phyloP scores from a whole-genome alignment of 2,888 invertebrate genomes.

The Noctua janthina region DNA sequence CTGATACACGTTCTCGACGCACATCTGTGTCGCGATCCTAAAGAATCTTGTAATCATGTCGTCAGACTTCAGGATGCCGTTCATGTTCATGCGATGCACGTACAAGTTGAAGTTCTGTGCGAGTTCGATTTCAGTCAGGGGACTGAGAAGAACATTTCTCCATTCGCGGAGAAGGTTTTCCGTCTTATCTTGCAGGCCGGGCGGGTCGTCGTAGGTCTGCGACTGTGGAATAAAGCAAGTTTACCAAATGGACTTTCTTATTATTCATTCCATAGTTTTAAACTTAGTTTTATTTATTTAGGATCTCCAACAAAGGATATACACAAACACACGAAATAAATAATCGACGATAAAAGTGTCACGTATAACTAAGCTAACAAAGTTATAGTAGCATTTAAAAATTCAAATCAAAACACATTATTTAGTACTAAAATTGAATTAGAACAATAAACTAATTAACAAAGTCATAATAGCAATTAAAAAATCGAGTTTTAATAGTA shows the following conservation, averaged over 20 bases:
- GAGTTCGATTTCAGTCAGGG: slow-evolving; percentile 94
- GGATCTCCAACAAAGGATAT: no score
- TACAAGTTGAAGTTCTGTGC: slow-evolving; percentile 98
- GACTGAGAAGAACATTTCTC: slow-evolving; percentile 97
- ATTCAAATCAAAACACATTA: no score
- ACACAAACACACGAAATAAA: no score
- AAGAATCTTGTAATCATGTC: slow-evolving; percentile 99
- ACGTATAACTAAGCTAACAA: no score
- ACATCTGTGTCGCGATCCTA: slow-evolving; percentile 98
- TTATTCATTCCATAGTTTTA: not conserved
- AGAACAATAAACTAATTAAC: no score
- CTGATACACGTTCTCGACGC: slow-evolving; percentile 98
- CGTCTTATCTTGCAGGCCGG: slow-evolving; percentile 98
- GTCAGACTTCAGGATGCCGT: slow-evolving; percentile 98
- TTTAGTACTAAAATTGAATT: no score
- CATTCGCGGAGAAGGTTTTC: slow-evolving; percentile 98
- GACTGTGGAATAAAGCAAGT: slow-evolving; percentile 66
- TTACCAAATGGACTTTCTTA: not conserved
- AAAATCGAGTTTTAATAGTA: not conserved
- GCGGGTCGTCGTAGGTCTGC: slow-evolving; percentile 97
- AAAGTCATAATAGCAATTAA: no score
- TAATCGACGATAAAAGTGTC: no score
- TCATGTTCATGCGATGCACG: slow-evolving; percentile 98
- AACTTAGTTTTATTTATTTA: not conserved
- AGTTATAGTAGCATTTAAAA: no score